Percentiles rank a stretch among this genome's conserved stretches.
Evolutionary conservation across 2,888 invertebrate genomes (phyloP).

Genomic region (Boloria euphrosyne): DNA sequence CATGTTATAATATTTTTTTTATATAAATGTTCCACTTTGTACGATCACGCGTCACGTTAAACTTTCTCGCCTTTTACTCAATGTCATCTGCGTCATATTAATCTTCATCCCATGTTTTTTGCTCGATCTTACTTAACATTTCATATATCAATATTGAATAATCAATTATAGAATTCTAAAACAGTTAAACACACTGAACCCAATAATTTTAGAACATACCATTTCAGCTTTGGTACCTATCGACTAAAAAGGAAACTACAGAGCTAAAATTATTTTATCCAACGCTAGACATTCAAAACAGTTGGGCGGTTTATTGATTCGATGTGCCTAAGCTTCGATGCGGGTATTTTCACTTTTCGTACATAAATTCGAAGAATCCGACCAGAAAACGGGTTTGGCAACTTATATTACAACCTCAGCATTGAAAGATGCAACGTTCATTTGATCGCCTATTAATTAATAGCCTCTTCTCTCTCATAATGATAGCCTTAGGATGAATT

Average conservation of each 20-base stretch:
- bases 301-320: constrained; percentile 25
- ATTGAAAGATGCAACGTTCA: constrained; percentile 26
- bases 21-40: too few relatives aligned
- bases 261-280: neutral
- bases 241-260: neutral
- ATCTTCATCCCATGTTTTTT: too few relatives aligned
- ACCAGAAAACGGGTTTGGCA: constrained; percentile 51
- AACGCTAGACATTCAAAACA: constrained; percentile 21
- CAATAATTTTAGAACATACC: too few relatives aligned
- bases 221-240: too few relatives aligned
- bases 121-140: too few relatives aligned
- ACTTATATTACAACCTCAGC: constrained; percentile 29
- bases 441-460: constrained; percentile 26
- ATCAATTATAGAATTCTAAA: too few relatives aligned
- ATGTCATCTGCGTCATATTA: too few relatives aligned
- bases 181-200: too few relatives aligned
- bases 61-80: too few relatives aligned
- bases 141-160: too few relatives aligned
- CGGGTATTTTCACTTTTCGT: constrained; percentile 70
- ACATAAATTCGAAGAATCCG: constrained; percentile 52
- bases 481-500: constrained; percentile 19
- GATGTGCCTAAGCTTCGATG: constrained; percentile 34
- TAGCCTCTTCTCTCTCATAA: constrained; percentile 20
- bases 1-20: too few relatives aligned
- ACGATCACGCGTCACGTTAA: too few relatives aligned